Evolutionary conservation across 2,113 vertebrate species (phyloP).

Genomic region (Ammodytes dubius): DNA sequence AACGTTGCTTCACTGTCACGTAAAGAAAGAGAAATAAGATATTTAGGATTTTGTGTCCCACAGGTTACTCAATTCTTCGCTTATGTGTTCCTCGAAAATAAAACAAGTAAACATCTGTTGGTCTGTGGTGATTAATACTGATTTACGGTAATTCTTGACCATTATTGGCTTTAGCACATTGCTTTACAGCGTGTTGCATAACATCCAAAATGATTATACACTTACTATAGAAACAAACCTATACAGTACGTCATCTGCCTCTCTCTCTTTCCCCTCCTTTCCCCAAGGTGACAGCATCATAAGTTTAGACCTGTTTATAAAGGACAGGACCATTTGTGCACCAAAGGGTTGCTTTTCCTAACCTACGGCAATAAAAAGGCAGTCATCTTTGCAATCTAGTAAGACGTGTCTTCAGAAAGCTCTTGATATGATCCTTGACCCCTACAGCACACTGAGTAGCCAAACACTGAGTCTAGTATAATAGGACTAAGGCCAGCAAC

Average conservation of each 20-base stretch:
- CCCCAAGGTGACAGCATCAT: background rate
- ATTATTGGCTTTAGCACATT: background rate
- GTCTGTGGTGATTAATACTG: background rate
- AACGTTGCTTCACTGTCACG: background rate
- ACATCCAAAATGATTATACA: conserved; percentile 20
- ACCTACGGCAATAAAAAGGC: background rate
- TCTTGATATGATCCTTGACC: conserved; percentile 35
- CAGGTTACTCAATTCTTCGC: background rate
- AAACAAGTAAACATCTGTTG: background rate
- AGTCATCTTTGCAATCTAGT: background rate
- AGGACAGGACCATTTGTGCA: background rate
- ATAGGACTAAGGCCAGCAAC: conserved; percentile 52
- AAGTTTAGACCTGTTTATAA: too few species aligned
- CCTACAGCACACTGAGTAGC: background rate
- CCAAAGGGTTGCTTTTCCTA: background rate
- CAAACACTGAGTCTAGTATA: conserved; percentile 33
- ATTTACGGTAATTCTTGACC: background rate
- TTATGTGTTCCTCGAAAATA: background rate
- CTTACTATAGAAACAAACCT: conserved; percentile 12
- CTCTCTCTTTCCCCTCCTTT: background rate
- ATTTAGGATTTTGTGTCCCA: background rate
- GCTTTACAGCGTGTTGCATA: conserved; percentile 19
- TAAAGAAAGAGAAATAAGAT: too few species aligned
- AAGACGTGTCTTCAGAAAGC: background rate
- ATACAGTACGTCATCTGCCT: background rate